phyloP scores from a whole-genome alignment of 2,888 invertebrate genomes.

The Drosophila mimica region DNA sequence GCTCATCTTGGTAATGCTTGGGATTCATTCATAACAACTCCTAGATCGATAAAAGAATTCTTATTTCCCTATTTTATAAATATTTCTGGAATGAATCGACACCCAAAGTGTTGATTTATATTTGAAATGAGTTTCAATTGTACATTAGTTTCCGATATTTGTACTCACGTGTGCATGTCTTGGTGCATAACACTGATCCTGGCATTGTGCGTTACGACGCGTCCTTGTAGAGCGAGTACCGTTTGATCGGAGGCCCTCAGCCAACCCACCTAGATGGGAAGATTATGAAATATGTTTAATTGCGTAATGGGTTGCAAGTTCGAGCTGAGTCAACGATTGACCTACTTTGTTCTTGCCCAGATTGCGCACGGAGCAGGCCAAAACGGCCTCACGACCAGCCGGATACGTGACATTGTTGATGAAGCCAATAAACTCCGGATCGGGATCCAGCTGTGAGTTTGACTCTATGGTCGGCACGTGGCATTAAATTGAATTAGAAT shows the following conservation, averaged over 20 bases:
- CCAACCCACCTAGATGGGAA: constrained; percentile 91
- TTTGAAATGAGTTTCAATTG: not conserved
- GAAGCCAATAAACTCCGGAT: constrained; percentile 85
- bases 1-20: too few relatives aligned
- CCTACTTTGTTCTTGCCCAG: constrained; percentile 85
- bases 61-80: not conserved
- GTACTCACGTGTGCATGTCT: constrained; percentile 89
- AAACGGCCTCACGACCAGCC: constrained; percentile 84
- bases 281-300: constrained; percentile 2
- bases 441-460: constrained; percentile 83
- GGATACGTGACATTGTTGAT: constrained; percentile 85
- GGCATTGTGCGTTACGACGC: constrained; percentile 93
- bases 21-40: not conserved
- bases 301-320: not conserved
- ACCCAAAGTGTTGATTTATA: not conserved
- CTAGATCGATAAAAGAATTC: not conserved
- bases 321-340: constrained; percentile 7
- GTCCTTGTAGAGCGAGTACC: constrained; percentile 93
- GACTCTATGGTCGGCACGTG: constrained; percentile 68
- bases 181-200: constrained; percentile 93
- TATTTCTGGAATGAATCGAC: not conserved
- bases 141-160: not conserved
- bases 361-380: constrained; percentile 84
- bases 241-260: constrained; percentile 95
- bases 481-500: constrained; percentile 62